phyloP scores from a whole-genome alignment of 2,888 invertebrate genomes.

The Polylopha cassiicola region DNA sequence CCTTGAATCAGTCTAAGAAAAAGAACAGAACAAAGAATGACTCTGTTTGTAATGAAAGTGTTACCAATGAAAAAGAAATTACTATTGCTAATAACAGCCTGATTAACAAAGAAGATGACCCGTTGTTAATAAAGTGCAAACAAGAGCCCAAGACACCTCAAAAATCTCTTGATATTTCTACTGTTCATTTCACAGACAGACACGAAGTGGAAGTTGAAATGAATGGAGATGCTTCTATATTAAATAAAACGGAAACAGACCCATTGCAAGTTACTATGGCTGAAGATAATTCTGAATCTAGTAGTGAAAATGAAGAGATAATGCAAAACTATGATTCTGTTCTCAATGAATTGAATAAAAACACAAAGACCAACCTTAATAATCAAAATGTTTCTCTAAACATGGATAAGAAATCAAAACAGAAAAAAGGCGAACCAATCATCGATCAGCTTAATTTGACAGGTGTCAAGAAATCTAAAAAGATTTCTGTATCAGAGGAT shows the following conservation, averaged over 20 bases:
- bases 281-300: conserved; percentile 35
- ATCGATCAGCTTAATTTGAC: conserved; percentile 62
- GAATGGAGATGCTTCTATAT: conserved; percentile 41
- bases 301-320: conserved; percentile 54
- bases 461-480: conserved; percentile 39
- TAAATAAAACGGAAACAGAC: conserved; percentile 45
- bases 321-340: conserved; percentile 57
- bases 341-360: conserved; percentile 47
- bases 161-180: conserved; percentile 43
- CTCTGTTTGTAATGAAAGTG: conserved; percentile 38
- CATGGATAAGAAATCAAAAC: conserved; percentile 43
- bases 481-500: conserved; percentile 26
- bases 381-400: conserved; percentile 53
- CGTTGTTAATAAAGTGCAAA: conserved; percentile 47
- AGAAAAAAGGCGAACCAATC: conserved; percentile 40
- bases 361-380: conserved; percentile 31
- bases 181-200: conserved; percentile 41
- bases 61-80: conserved; percentile 55
- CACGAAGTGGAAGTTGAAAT: conserved; percentile 43
- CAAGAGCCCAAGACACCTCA: conserved; percentile 54
- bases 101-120: no score
- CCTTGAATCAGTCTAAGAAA: no score
- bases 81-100: no score
- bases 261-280: conserved; percentile 45
- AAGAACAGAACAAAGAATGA: conserved; percentile 25